Evolutionary conservation across 2,888 invertebrate species (phyloP), one percentile per base, ranked within the genome.

Genomic region (Caenorhabditis wallacei): DNA sequence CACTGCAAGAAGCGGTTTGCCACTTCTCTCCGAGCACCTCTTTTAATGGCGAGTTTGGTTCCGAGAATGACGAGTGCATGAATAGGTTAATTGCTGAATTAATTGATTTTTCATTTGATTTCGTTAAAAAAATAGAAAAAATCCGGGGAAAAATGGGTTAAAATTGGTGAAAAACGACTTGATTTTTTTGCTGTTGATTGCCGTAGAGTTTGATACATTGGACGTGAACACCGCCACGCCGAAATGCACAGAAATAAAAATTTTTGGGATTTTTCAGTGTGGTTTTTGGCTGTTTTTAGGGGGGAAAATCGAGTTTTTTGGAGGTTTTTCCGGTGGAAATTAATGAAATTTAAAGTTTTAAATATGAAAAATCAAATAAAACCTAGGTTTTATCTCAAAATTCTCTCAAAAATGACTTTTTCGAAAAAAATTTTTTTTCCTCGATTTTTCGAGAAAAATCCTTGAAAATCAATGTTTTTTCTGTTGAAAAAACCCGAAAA

Each of bases 1-100:
- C 86, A 26, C 81, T 81, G 37, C 85, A 86, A 0, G 86, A 86
- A 2, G 85, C 80, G 5, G 82, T 83, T n/a, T 69, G 57, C 85
- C 85, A 84, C 46, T 85, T 85, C 11, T 76, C 81, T 20, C 59
- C 68, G 43, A 71, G 68, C 56, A 48, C 66, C 43, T 84, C 71
- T 81, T 82, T 82, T 46, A 80, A 48, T 35, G 86, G 86, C 37
- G 86, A 80, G 26, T 79, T 82, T 13, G 85, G 86, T 66, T 84
- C 82, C 48, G 85, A 85, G 46, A 85, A 80, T 10, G 86, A 85
- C 16, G 84, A 68, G 61, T 64, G 64, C 71, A 79, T 63, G 48
- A 4, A 18, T 64, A 57, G 71, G 64, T 68, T 80, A 79, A 70
- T 79, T 71, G 70, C 70, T 70, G 46, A 16, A 70, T 68, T 37